These are phyloP conservation scores for Tenebrosternarchus preto DNA, from an alignment of 2,113 vertebrate species.

Conservation along the genomic window DNA sequence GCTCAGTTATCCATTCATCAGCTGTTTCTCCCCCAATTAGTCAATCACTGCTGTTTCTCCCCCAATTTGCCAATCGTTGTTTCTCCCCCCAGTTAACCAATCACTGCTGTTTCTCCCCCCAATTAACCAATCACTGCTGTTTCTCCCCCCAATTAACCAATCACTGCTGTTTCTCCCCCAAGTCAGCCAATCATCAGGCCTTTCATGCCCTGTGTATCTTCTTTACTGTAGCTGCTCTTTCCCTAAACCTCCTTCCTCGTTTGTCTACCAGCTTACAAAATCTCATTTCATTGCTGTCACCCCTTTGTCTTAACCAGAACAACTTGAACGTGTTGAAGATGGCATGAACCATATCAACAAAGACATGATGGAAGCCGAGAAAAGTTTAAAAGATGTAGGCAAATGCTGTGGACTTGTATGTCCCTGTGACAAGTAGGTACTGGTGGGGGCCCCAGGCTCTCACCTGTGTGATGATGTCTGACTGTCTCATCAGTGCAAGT, in stretches of 20 bases:
- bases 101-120: too few relatives aligned
- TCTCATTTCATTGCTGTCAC: conserved; percentile 98
- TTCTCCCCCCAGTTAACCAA: too few relatives aligned
- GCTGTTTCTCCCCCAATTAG: too few relatives aligned
- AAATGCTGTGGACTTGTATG: conserved; percentile 99
- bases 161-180: too few relatives aligned
- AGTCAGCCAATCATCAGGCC: too few relatives aligned
- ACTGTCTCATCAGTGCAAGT: conserved; percentile 92
- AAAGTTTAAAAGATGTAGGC: conserved; percentile 99
- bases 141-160: too few relatives aligned
- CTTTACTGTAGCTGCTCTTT: too few relatives aligned
- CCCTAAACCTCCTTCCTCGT: conserved; percentile 62
- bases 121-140: too few relatives aligned
- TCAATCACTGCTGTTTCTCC: too few relatives aligned
- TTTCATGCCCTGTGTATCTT: too few relatives aligned
- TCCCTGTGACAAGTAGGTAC: conserved; percentile 99
- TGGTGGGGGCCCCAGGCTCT: conserved; percentile 74
- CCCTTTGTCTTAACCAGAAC: conserved; percentile 99
- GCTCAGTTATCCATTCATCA: too few relatives aligned
- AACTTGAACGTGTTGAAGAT: conserved; percentile 99
- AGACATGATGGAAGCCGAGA: conserved; percentile 99
- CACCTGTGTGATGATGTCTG: conserved; percentile 85
- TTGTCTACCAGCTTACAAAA: conserved; percentile 73
- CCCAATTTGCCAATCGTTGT: too few relatives aligned
- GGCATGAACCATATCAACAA: conserved; percentile 99